Evolutionary conservation across 2,797 vertebrate genomes (phyloP).

Genomic region (Falco berigora): DNA sequence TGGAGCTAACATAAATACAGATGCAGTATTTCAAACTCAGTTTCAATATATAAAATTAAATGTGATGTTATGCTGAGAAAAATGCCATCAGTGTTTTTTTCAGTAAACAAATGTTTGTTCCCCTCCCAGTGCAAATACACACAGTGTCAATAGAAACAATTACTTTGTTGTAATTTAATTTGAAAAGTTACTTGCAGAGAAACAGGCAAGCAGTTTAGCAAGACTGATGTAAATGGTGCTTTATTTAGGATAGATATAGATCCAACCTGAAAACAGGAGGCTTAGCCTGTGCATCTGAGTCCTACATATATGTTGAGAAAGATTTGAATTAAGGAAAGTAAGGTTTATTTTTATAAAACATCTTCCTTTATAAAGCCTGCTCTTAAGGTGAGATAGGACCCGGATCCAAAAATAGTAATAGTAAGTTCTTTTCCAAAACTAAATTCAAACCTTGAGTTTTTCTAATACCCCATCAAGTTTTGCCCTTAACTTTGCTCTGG

Average conservation of each 20-base stretch:
- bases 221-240: background rate
- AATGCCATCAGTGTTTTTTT: background rate
- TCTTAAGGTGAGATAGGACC: background rate
- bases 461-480: background rate
- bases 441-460: background rate
- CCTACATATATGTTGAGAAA: background rate
- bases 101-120: background rate
- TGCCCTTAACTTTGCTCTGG: background rate
- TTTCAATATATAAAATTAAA: background rate
- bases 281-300: background rate
- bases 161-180: constrained; percentile 21
- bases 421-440: background rate
- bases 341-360: background rate
- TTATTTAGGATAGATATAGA: background rate
- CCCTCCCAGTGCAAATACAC: background rate
- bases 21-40: background rate
- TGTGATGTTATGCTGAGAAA: background rate
- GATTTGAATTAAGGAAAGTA: background rate
- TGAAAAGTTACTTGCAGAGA: background rate
- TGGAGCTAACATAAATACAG: background rate
- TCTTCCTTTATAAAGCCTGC: background rate
- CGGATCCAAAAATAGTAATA: background rate
- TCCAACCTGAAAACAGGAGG: background rate
- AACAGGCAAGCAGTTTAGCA: background rate
- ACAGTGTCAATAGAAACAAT: constrained; percentile 2